Percentiles rank a stretch among this genome's conserved stretches.
phyloP scores from a whole-genome alignment of 2,113 vertebrate genomes.

The Elaphurus davidianus region DNA sequence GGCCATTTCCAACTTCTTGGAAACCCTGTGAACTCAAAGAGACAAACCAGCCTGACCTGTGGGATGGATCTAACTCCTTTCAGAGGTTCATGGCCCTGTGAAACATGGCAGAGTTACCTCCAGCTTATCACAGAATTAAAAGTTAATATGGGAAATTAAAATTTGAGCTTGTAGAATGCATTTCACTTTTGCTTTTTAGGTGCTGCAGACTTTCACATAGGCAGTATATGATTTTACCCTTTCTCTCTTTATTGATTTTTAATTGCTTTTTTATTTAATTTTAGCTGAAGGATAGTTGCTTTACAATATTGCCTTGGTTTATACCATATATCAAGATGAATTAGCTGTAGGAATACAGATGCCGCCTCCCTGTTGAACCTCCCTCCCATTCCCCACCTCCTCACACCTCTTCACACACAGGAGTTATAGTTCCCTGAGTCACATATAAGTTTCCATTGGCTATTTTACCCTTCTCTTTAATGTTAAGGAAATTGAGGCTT shows the following conservation, averaged over 20 bases:
- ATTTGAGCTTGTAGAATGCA: background rate
- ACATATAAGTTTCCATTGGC: background rate
- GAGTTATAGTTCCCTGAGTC: background rate
- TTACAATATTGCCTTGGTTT: background rate
- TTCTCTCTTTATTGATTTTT: background rate
- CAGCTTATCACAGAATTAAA: background rate
- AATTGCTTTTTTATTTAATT: background rate
- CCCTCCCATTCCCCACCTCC: background rate
- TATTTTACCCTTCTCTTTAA: slow-evolving; percentile 5
- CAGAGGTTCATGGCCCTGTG: fast-evolving
- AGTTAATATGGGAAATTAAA: background rate
- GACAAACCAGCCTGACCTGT: background rate
- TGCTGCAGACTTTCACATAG: background rate
- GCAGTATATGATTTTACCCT: background rate
- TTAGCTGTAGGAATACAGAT: background rate
- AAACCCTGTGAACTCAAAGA: slow-evolving; percentile 9
- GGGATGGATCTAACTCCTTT: background rate
- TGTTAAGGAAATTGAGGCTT: background rate
- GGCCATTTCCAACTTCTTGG: slow-evolving; percentile 62
- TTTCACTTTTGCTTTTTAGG: background rate
- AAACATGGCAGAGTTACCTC: background rate
- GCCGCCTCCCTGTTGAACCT: background rate
- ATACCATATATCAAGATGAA: background rate
- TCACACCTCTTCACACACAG: background rate
- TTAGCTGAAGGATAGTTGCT: background rate